These are phyloP conservation scores for Drosophila percnosoma DNA, from an alignment of 2,888 invertebrate genomes.

Conservation along the genomic window DNA sequence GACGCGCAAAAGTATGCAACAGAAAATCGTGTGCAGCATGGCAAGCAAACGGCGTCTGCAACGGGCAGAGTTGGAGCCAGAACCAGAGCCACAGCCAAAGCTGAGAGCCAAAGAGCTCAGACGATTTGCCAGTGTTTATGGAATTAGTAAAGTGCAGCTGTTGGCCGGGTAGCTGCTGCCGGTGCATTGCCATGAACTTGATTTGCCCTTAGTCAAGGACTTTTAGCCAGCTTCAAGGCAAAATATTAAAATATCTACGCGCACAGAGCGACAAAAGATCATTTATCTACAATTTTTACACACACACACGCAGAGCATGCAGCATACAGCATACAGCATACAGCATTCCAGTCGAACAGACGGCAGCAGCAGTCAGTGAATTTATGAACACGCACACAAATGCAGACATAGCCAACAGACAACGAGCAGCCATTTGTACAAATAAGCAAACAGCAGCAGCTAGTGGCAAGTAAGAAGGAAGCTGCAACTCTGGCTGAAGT, in stretches of 20 bases:
- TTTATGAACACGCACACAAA: conserved; percentile 81
- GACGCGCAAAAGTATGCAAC: conserved; percentile 55
- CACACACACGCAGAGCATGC: conserved; percentile 6
- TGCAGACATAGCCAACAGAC: conserved; percentile 31
- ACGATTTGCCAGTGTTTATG: conserved; percentile 78
- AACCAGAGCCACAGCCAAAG: conserved; percentile 17
- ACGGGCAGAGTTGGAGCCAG: conserved; percentile 1
- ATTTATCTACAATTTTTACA: conserved; percentile 71
- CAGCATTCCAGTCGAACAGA: conserved; percentile 18
- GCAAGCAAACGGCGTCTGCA: conserved; percentile 36
- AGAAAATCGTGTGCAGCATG: conserved; percentile 40
- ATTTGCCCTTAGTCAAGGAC: conserved; percentile 84
- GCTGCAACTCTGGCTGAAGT: conserved; percentile 14
- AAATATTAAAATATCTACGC: conserved; percentile 78
- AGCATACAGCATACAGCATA: background rate
- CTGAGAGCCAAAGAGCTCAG: conserved; percentile 54
- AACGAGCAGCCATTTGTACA: conserved; percentile 77
- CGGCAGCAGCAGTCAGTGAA: conserved; percentile 60
- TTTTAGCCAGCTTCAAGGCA: conserved; percentile 72
- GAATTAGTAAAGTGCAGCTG: conserved; percentile 75
- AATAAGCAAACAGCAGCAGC: conserved; percentile 59
- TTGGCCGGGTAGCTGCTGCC: conserved; percentile 14
- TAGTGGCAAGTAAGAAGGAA: background rate
- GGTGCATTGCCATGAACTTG: conserved; percentile 77
- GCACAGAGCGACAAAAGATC: conserved; percentile 68